These are phyloP conservation scores for Ailuropoda melanoleuca DNA, from an alignment of 2,113 vertebrate species.

Conservation along the genomic window DNA sequence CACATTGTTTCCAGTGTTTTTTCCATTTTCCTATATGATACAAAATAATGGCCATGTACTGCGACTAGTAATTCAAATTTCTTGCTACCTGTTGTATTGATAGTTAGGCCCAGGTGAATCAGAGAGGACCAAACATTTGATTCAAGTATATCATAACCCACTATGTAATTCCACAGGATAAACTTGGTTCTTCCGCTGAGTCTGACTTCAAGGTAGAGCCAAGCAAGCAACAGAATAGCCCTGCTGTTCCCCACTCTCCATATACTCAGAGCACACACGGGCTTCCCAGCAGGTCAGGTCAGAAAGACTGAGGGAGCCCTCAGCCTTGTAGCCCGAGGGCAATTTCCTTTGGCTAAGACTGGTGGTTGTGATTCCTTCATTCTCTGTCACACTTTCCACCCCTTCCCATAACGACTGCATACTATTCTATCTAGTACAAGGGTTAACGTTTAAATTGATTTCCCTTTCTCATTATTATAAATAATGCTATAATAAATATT, in stretches of 20 bases:
- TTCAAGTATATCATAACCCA: background rate
- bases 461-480: constrained; percentile 9
- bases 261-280: background rate
- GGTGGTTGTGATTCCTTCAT: background rate
- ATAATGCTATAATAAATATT: background rate
- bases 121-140: background rate
- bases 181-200: background rate
- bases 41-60: background rate
- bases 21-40: background rate
- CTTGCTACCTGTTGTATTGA: background rate
- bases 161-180: background rate
- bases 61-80: background rate
- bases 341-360: background rate
- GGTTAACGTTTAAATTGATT: constrained; percentile 20
- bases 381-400: background rate
- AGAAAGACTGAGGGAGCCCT: background rate
- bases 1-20: background rate
- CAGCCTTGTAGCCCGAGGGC: background rate
- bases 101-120: background rate
- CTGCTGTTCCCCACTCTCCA: background rate
- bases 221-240: background rate
- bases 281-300: background rate
- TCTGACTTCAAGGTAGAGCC: background rate
- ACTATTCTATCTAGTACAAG: background rate
- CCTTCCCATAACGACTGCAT: background rate